phyloP scores from a whole-genome alignment of 2,113 vertebrate genomes.

The Passer montanus region DNA sequence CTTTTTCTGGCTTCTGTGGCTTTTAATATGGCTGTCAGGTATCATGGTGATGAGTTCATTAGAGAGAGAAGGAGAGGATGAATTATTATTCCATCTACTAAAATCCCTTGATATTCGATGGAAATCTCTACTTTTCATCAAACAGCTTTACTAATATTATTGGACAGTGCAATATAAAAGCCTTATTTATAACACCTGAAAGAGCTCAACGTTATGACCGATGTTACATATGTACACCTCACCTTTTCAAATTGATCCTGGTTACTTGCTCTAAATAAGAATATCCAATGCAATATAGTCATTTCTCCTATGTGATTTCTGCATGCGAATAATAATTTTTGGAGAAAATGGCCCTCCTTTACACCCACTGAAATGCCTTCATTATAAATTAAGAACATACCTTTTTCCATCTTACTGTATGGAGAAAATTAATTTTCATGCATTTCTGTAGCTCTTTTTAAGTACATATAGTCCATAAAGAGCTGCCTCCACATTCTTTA shows the following conservation, averaged over 20 bases:
- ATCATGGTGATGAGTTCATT: neutral
- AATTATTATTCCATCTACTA: neutral
- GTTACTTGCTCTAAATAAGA: neutral
- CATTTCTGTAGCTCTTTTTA: neutral
- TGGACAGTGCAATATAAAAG: neutral
- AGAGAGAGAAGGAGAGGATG: neutral
- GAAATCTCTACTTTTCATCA: neutral
- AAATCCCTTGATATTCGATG: neutral
- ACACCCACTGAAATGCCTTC: neutral
- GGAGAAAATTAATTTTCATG: neutral
- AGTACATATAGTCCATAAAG: neutral
- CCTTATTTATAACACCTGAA: neutral
- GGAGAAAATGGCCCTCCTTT: neutral
- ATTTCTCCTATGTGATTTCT: neutral
- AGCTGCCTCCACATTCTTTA: neutral
- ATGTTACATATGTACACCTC: neutral
- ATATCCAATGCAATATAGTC: neutral
- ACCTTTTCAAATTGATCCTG: neutral
- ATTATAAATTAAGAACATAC: neutral
- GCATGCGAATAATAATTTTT: rapidly evolving
- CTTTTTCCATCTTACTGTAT: neutral
- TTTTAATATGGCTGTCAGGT: neutral
- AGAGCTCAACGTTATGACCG: neutral
- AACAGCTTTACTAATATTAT: neutral
- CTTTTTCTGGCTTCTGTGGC: neutral